Evolutionary conservation across 1,140 invertebrate species (phyloP), one percentile per base, ranked within the genome.

Genomic region (Theocolax elegans): DNA sequence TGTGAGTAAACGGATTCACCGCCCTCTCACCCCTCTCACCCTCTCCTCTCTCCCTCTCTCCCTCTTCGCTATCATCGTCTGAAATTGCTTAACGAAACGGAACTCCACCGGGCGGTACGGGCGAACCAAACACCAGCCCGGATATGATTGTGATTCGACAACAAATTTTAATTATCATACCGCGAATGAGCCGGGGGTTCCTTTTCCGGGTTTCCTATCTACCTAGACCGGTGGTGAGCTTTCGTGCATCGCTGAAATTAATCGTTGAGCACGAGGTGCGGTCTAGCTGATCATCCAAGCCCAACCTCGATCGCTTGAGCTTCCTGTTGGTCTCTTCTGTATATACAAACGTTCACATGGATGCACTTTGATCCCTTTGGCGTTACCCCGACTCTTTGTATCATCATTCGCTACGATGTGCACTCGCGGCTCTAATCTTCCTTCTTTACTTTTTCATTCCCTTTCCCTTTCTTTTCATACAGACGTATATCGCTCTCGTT

Each of bases 91-190:
- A 77, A 77, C 75, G 71, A 74, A 74, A 76, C 66, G 77, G 76
- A 77, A 77, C 74, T 70, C 63, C 69, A 69, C 42, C n/a, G 29
- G 31, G 29, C 49, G 42, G 29, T 21, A 23, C 31, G 65, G 44
- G 4, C 31, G 31, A 35, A 4, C 31, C 31, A 35, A 35, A 35
- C 59, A n/a, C 23, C 15, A 42, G 21, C 17, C 35, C 17, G 31
- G 15, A 66, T 54, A 58, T 54, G 40, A 72, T 67, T 71, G 54
- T 67, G 60, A 77, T 76, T 75, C 67, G 73, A 71, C 69, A 78
- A 78, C 75, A 75, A 77, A 78, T 78, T 78, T 77, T 78, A 78
- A 78, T 77, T 78, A 78, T 77, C 73, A 72, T 74, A 76, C 65
- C 73, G 65, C 72, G 60, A 72, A 53, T 65, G 65, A 67, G 29